A percentile compares a stretch with the other conserved stretches of the same genome.
Evolutionary conservation across 1,140 invertebrate genomes (phyloP).

Genomic region (Amyelois transitella): DNA sequence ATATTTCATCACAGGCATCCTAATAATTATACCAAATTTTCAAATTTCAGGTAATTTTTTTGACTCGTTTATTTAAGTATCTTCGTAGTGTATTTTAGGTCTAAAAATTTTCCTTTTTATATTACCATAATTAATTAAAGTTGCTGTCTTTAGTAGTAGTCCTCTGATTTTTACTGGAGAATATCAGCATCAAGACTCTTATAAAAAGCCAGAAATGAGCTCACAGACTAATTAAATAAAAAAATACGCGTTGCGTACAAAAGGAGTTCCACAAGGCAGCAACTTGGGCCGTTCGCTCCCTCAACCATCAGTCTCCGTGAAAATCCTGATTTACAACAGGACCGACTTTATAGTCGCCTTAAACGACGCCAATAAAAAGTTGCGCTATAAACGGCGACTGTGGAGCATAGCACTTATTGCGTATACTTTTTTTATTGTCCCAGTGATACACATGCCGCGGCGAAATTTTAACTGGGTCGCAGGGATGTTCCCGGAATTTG

Average conservation of each 20-base stretch:
- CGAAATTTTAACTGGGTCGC: slow-evolving; percentile 15
- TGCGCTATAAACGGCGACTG: slow-evolving; percentile 27
- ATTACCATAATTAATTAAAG: too few species aligned
- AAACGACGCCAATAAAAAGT: slow-evolving; percentile 64
- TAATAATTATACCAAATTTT: not conserved
- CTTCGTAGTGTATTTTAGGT: too few species aligned
- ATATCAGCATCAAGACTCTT: too few species aligned
- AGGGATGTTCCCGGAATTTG: not conserved
- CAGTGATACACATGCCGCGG: slow-evolving; percentile 18
- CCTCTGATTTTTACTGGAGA: too few species aligned
- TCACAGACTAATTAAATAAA: too few species aligned
- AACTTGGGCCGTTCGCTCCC: slow-evolving; percentile 1
- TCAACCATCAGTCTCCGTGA: slow-evolving; percentile 20
- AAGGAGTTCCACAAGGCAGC: slow-evolving; percentile 1
- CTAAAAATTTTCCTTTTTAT: too few species aligned
- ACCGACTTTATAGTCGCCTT: slow-evolving; percentile 49
- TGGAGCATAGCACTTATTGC: slow-evolving; percentile 19
- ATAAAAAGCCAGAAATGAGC: too few species aligned
- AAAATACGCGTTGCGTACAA: too few species aligned
- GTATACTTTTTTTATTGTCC: slow-evolving; percentile 26
- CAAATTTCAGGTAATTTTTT: too few species aligned
- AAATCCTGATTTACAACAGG: slow-evolving; percentile 54
- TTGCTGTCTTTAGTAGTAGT: too few species aligned
- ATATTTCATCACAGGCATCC: not conserved
- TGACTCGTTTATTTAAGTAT: too few species aligned